Conservation (phyloP, 2,113 vertebrate genomes). For the Nycticryphes semicollaris region DNA sequence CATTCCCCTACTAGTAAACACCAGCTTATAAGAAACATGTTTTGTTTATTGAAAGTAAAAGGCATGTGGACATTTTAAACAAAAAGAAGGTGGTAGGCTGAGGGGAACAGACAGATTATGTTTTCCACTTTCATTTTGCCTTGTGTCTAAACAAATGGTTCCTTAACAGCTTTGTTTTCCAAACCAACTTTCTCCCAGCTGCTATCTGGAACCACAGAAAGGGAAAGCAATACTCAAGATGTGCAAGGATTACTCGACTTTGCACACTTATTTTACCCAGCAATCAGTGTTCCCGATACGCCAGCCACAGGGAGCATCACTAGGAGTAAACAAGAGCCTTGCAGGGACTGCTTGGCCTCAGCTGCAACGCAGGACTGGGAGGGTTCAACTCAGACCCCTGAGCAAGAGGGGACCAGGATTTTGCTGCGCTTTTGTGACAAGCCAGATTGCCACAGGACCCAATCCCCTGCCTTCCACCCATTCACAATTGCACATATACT, state of each 20-base stretch:
- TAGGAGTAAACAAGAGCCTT: not conserved
- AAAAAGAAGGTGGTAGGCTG: conserved; percentile 58
- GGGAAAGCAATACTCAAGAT: not conserved
- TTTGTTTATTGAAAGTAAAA: conserved; percentile 55
- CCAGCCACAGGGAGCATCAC: not conserved
- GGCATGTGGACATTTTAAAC: conserved; percentile 43
- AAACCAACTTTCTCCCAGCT: conserved; percentile 55
- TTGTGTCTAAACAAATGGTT: conserved; percentile 58
- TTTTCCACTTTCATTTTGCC: conserved; percentile 53
- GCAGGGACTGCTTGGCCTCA: not conserved
- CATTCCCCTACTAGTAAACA: conserved; percentile 8
- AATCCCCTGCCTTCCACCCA: not conserved
- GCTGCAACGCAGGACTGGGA: not conserved
- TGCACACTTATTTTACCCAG: not conserved
- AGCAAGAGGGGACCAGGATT: not conserved
- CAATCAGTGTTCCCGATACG: not conserved
- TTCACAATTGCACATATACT: not conserved
- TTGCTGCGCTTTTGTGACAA: not conserved
- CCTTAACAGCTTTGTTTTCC: conserved; percentile 63
- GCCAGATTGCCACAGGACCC: not conserved
- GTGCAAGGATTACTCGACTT: not conserved
- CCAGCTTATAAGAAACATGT: conserved; percentile 35
- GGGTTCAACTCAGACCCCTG: not conserved
- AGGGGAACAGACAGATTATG: conserved; percentile 48
- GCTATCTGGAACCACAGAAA: conserved; percentile 37